Percentiles rank a stretch among this genome's conserved stretches.
Conservation (phyloP, 2,888 invertebrate species). For the Anthophora plumipes region DNA sequence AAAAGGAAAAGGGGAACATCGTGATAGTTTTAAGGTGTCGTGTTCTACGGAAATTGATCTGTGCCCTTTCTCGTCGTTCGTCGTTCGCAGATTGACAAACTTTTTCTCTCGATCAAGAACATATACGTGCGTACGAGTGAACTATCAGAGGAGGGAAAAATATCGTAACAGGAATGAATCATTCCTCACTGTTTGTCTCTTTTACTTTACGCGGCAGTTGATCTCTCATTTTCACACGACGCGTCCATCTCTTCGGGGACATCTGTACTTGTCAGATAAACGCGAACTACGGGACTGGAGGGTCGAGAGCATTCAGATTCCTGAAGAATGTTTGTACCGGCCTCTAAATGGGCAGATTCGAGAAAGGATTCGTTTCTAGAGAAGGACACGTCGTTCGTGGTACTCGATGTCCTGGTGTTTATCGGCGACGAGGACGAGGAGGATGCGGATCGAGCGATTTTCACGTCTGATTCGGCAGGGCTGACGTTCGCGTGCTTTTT, state of each 20-base stretch:
- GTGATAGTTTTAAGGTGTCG: background rate
- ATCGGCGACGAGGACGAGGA: conserved; percentile 65
- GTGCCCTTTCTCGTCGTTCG: background rate
- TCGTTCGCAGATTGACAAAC: too few relatives aligned
- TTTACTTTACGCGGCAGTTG: conserved; percentile 45
- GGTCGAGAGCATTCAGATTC: conserved; percentile 55
- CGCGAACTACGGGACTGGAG: conserved; percentile 64
- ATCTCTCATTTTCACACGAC: conserved; percentile 28
- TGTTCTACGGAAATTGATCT: conserved; percentile 5
- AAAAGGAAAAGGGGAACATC: background rate
- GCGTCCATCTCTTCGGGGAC: conserved; percentile 23
- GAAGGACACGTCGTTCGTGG: conserved; percentile 2
- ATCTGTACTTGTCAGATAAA: conserved; percentile 19
- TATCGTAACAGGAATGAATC: conserved; percentile 1
- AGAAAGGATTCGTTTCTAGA: conserved; percentile 28
- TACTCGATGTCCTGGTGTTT: conserved; percentile 39
- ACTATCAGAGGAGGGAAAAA: background rate
- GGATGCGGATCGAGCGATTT: conserved; percentile 47
- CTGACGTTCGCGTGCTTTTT: conserved; percentile 50
- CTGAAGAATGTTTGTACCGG: conserved; percentile 26
- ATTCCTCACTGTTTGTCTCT: conserved; percentile 4
- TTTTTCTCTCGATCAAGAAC: background rate
- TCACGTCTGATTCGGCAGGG: conserved; percentile 60
- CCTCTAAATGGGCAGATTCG: conserved; percentile 28
- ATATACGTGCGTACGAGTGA: background rate